Percentiles rank a stretch among this genome's conserved stretches.
phyloP scores from a whole-genome alignment of 2,113 vertebrate species.

The Nannospalax galili region DNA sequence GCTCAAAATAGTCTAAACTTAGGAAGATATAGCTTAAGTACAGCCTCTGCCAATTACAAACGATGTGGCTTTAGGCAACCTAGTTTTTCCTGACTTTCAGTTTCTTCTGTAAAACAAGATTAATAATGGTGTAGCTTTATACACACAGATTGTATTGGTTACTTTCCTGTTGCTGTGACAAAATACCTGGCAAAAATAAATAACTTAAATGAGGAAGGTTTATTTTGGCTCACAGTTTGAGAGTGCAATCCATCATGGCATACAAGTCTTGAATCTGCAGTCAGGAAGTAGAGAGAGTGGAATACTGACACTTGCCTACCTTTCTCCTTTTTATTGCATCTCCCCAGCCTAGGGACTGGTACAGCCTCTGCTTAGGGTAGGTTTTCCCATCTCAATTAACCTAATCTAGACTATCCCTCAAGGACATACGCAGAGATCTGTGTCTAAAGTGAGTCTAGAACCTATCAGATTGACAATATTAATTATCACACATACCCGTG shows the following conservation, averaged over 20 bases:
- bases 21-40: background rate
- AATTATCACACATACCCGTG: too few relatives aligned
- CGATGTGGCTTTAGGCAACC: background rate
- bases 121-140: background rate
- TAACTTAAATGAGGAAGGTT: background rate
- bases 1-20: slow-evolving; percentile 9
- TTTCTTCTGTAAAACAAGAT: background rate
- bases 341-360: background rate
- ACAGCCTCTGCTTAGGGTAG: background rate
- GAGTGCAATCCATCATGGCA: too few relatives aligned
- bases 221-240: background rate
- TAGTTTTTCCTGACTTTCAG: background rate
- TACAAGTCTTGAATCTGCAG: too few relatives aligned
- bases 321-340: too few relatives aligned
- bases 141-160: background rate
- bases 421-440: too few relatives aligned
- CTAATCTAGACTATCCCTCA: too few relatives aligned
- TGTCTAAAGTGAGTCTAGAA: background rate
- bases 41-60: background rate
- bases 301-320: too few relatives aligned
- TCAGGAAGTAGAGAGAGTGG: too few relatives aligned
- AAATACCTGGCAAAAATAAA: background rate
- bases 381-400: too few relatives aligned
- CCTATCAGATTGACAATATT: too few relatives aligned
- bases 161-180: background rate